A percentile compares a stretch with the other conserved stretches of the same genome.
Evolutionary conservation across 2,797 vertebrate species (phyloP).

Genomic region (Propithecus deckenii): DNA sequence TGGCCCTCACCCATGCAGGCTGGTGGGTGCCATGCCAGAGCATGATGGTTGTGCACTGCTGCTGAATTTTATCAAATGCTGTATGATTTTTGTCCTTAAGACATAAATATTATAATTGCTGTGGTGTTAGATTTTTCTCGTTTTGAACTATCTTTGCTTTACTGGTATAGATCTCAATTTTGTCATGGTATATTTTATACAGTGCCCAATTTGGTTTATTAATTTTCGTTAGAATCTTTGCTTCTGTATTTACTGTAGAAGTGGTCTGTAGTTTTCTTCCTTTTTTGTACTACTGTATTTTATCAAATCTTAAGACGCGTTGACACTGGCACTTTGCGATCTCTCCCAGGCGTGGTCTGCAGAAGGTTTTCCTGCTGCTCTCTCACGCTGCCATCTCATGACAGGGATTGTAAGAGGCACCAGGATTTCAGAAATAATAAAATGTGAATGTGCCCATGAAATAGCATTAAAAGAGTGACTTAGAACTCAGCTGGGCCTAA

Average conservation of each 20-base stretch:
- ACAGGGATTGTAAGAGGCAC: too few relatives aligned
- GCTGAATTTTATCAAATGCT: neutral
- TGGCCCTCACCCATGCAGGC: neutral
- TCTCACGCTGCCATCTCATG: fast-evolving
- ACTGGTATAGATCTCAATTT: neutral
- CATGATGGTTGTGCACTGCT: neutral
- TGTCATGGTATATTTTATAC: fast-evolving
- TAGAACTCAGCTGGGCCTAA: neutral
- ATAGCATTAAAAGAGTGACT: neutral
- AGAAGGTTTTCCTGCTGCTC: neutral
- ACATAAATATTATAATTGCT: too few relatives aligned
- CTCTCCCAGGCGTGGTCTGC: neutral
- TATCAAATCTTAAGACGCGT: neutral
- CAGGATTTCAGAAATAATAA: neutral
- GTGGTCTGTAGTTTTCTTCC: neutral
- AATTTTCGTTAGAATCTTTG: neutral
- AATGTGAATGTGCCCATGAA: neutral
- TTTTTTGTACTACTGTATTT: neutral
- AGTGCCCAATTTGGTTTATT: neutral
- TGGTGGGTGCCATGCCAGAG: neutral
- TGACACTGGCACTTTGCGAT: fast-evolving
- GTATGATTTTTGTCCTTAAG: neutral
- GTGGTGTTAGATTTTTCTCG: neutral
- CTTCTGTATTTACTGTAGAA: neutral
- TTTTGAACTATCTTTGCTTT: neutral